These are phyloP conservation scores for Bellardia pandia DNA, from an alignment of 2,888 invertebrate genomes.

Conservation along the genomic window DNA sequence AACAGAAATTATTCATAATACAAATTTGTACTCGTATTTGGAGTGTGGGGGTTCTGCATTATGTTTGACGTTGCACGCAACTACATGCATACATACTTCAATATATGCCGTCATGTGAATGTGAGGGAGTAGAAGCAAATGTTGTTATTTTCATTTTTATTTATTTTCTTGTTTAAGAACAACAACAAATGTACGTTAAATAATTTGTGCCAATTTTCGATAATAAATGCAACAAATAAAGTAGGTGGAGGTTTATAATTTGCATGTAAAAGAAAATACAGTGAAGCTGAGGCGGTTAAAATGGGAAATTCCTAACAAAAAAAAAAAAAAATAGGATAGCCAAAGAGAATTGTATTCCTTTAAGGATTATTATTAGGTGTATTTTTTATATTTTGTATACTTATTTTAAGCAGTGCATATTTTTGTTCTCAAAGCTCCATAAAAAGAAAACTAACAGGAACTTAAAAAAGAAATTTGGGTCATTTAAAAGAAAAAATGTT, in stretches of 20 bases:
- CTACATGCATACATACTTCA: constrained; percentile 1
- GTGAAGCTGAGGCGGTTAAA: not conserved
- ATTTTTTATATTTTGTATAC: too few relatives aligned
- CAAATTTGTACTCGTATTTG: constrained; percentile 30
- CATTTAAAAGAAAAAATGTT: too few relatives aligned
- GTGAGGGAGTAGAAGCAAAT: constrained; percentile 41
- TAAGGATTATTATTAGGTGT: too few relatives aligned
- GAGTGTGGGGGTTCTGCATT: constrained; percentile 65
- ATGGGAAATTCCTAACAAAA: not conserved
- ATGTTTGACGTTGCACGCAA: constrained; percentile 45
- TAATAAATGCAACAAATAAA: constrained; percentile 54
- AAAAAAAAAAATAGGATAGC: too few relatives aligned
- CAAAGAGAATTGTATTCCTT: too few relatives aligned
- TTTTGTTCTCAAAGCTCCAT: too few relatives aligned
- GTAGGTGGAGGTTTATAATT: constrained; percentile 36
- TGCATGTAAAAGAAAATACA: not conserved
- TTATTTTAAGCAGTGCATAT: too few relatives aligned
- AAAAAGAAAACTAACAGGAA: too few relatives aligned
- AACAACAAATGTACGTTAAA: constrained; percentile 40
- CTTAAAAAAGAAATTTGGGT: too few relatives aligned
- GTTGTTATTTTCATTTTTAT: not conserved
- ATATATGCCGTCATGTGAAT: constrained; percentile 65
- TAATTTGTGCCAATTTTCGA: constrained; percentile 70
- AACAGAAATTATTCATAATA: constrained; percentile 46
- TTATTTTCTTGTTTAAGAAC: too few relatives aligned